Base-by-base conservation (phyloP, 2,888 invertebrate genomes). In the Trachelus iudaicus region DNA sequence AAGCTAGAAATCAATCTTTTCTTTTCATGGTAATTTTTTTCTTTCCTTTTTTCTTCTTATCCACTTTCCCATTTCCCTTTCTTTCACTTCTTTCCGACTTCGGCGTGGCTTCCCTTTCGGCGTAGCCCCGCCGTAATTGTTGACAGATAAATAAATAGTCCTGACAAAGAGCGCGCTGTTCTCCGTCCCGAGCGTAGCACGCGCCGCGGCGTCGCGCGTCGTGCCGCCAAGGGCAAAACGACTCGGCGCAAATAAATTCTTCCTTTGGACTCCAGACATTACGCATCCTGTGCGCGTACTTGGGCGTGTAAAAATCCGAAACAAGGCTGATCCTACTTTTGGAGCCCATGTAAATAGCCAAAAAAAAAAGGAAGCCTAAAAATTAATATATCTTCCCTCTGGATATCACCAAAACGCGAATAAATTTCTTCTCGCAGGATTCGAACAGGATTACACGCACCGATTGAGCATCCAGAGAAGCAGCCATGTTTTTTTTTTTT, bases 81-180 rank as follows among this genome's bases (percentile, higher is more conserved):
- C n/a, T 76, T 78, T 75, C 34, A 34, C 34, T 74, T 76, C 81
- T 83, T 85, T 87, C 87, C 87, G 85, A 84, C 83, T 81, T 82
- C 82, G 79, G 75, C 78, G 75, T 69, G 79, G 81, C 56, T 56
- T 56, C 56, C 56, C 56, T 71, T 31, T 31, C 71, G 78, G 81
- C 84, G 83, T 80, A 81, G 78, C 79, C 84, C 84, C 87, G 83
- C 84, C 85, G 85, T 88, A 90, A 90, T 89, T 89, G 89, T 90
- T 89, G 90, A 90, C 89, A 87, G 89, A 89, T 90, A 90, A 90
- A 90, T 90, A 90, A 90, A 89, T 90, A 88, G 85, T 81, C 83
- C 82, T 83, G 81, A 90, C 87, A 90, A 90, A 87, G 90, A 83
- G 78, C 79, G 78, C 88, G 83, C 88, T 90, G 90, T 90, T 73